Percentiles rank a stretch among this genome's conserved stretches.
phyloP scores from a whole-genome alignment of 2,888 invertebrate species.

The Zhengitettix transpicula region DNA sequence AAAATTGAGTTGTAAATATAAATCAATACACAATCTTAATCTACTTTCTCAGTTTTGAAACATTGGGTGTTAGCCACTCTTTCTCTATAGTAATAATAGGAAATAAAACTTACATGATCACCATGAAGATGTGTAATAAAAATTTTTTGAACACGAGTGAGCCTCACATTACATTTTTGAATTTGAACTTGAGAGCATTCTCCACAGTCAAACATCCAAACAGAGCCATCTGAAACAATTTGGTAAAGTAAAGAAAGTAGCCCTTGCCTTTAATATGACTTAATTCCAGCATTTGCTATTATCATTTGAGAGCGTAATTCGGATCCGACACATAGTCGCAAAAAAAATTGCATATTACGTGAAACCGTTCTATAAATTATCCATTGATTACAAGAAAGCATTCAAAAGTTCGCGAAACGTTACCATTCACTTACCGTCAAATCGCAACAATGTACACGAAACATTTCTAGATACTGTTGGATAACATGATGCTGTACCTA shows the following conservation, averaged over 20 bases:
- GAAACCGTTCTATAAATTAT: no score
- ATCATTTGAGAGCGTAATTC: no score
- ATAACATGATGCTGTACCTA: slow-evolving; percentile 19
- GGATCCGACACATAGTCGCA: no score
- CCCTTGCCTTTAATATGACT: no score
- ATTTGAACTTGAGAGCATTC: slow-evolving; percentile 29
- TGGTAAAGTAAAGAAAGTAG: no score
- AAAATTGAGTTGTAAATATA: no score
- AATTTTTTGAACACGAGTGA: slow-evolving; percentile 24
- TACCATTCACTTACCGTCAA: slow-evolving; percentile 14
- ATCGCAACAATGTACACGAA: slow-evolving; percentile 17
- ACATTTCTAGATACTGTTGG: slow-evolving; percentile 17
- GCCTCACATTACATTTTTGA: slow-evolving; percentile 21
- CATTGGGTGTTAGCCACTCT: no score
- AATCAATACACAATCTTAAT: no score
- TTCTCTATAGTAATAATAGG: no score
- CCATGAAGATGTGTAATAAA: slow-evolving; percentile 31
- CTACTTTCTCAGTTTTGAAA: no score
- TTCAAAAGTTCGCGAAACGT: background rate
- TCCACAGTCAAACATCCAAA: slow-evolving; percentile 30
- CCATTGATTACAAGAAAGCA: background rate
- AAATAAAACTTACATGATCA: slow-evolving; percentile 23
- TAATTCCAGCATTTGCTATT: no score
- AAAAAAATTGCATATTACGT: no score
- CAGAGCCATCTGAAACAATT: slow-evolving; percentile 19